Evolutionary conservation across 1,140 invertebrate genomes (phyloP).

Genomic region (Eufriesea mexicana): DNA sequence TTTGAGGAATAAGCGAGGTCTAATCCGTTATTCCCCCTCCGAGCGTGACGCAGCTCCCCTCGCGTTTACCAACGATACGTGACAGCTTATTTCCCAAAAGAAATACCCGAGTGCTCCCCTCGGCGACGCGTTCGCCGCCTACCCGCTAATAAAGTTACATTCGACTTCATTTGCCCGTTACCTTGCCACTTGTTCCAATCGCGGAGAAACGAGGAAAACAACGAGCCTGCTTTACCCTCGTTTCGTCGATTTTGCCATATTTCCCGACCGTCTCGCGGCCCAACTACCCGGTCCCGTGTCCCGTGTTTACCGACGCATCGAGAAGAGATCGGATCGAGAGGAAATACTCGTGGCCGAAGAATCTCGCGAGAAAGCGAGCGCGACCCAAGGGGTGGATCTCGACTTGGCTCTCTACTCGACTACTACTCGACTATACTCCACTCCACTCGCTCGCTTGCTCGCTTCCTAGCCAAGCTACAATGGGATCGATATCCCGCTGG

Average conservation of each 20-base stretch:
- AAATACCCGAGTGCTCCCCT: conserved; percentile 9
- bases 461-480: conserved; percentile 71
- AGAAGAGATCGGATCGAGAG: too few relatives aligned
- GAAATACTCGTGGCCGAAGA: too few relatives aligned
- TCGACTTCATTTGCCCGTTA: conserved; percentile 49
- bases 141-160: conserved; percentile 44
- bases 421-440: background rate
- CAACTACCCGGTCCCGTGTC: too few relatives aligned
- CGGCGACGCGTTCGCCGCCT: background rate
- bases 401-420: background rate
- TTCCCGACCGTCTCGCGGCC: too few relatives aligned
- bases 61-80: conserved; percentile 60
- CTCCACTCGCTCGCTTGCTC: conserved; percentile 19
- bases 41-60: conserved; percentile 47
- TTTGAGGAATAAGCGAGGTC: conserved; percentile 58
- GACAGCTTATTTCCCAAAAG: conserved; percentile 65
- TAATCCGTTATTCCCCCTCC: conserved; percentile 61
- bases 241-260: too few relatives aligned
- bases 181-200: conserved; percentile 36
- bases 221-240: background rate
- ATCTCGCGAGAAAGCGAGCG: background rate
- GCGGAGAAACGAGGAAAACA: background rate
- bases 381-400: background rate
- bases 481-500: conserved; percentile 81
- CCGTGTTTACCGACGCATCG: background rate